Conservation (phyloP, 2,888 invertebrate species). For the Drosophila kokeensis region DNA sequence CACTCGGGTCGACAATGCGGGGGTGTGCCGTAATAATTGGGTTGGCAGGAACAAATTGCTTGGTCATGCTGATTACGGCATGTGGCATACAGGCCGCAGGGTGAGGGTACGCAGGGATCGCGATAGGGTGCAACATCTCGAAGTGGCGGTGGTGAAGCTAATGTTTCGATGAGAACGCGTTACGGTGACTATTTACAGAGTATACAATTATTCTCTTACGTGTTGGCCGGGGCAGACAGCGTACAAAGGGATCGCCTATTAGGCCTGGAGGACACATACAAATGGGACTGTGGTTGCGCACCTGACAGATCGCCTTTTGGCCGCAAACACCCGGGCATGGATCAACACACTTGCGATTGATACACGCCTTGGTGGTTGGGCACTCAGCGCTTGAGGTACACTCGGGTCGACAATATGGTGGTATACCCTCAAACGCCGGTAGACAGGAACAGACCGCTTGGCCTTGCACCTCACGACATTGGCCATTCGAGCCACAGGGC, state of each 20-base stretch:
- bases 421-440: conserved; percentile 88
- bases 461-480: conserved; percentile 89
- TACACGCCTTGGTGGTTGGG: conserved; percentile 88
- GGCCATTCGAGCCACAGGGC: conserved; percentile 91
- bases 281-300: conserved; percentile 92
- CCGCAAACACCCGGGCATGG: conserved; percentile 92
- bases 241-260: conserved; percentile 91
- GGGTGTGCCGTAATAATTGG: conserved; percentile 89
- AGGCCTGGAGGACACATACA: conserved; percentile 89
- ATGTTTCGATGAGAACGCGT: conserved; percentile 9
- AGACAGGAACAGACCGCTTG: conserved; percentile 90
- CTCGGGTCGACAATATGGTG: conserved; percentile 90
- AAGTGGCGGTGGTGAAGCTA: conserved; percentile 66
- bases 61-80: conserved; percentile 87
- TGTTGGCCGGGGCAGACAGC: conserved; percentile 87
- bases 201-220: conserved; percentile 72
- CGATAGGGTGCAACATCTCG: conserved; percentile 68
- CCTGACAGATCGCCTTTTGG: conserved; percentile 89
- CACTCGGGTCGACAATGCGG: conserved; percentile 90
- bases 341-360: conserved; percentile 89
- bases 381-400: conserved; percentile 91
- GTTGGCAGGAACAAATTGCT: conserved; percentile 88
- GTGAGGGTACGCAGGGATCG: conserved; percentile 88
- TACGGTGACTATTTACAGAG: conserved; percentile 1
- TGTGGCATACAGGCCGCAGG: conserved; percentile 89